phyloP scores from a whole-genome alignment of 2,113 vertebrate species.

The Hippocampus guttulatus region DNA sequence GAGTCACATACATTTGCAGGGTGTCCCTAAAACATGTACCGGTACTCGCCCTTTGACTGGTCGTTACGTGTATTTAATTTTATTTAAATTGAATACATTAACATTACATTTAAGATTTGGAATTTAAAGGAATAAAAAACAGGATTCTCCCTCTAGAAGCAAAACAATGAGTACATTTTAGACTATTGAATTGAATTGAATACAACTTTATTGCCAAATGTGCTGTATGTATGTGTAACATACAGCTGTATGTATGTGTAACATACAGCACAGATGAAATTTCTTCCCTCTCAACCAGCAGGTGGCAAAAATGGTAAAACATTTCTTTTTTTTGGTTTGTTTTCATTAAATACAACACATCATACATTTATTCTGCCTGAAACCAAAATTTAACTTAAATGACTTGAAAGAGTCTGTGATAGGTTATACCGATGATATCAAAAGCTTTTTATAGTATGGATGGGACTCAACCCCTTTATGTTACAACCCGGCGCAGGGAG shows the following conservation, averaged over 20 bases:
- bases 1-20: too few relatives aligned
- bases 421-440: too few relatives aligned
- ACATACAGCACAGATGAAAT: too few relatives aligned
- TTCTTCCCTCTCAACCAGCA: slow-evolving; percentile 28
- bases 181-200: too few relatives aligned
- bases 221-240: too few relatives aligned
- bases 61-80: neutral
- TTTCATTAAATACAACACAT: neutral
- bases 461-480: neutral
- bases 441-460: too few relatives aligned
- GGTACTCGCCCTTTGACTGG: neutral
- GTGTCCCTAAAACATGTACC: too few relatives aligned
- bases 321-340: neutral
- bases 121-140: neutral
- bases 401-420: too few relatives aligned
- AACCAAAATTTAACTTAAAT: neutral
- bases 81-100: neutral
- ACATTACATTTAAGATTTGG: neutral
- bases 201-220: too few relatives aligned
- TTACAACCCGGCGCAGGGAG: too few relatives aligned
- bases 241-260: too few relatives aligned
- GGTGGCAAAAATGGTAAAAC: slow-evolving; percentile 35
- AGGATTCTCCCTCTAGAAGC: neutral
- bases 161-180: neutral
- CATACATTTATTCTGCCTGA: neutral